Base-by-base conservation (phyloP, 1,140 invertebrate genomes). In the Drosophila ambigua region DNA sequence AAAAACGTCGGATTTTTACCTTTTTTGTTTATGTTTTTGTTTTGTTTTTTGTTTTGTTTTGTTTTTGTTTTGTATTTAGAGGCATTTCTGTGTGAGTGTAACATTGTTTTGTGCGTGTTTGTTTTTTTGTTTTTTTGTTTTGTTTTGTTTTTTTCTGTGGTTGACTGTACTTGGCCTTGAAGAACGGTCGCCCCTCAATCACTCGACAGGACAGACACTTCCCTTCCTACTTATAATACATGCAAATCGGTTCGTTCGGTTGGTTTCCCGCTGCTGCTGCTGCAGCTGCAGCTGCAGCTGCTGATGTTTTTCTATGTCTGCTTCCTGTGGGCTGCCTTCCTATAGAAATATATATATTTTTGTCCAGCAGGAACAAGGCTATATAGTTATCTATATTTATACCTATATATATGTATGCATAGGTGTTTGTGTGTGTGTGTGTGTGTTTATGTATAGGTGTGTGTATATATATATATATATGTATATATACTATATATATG, bases 321-420 rank as follows among this genome's bases (percentile, higher is more conserved):
- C 26, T 64, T 72, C 43, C 35, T 78, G 51, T 54, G 67, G 52
- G 41, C 23, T 67, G 57, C 57, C 51, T 50, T 51, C 63, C 68
- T 71, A 71, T 83, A 82, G 74, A 82, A 78, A 83, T 79, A 83
- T 82, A 80, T 57, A 61, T 57, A 48, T 57, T 16, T 57, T 20
- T 73, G 50, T 50, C 62, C 57, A 51, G 58, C 58, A 59, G 67
- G 65, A 76, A 54, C 62, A 50, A 57, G 44, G 41, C 41, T 50
- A 15, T 52, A 45, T 54, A 15, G 5, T 2, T 59, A 39, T 45
- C 6, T 58, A 24, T 67, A 39, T 51, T 13, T 60, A 5, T 35
- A 2, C 44, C 39, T 16, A 28, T 63, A 62, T 63, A 62, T 71
- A 43, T 61, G 45, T 65, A 69, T 55, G 46, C 53, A 44, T 69